These are phyloP conservation scores for Clarias fuscus DNA, from an alignment of 2,797 vertebrate species.

Conservation along the genomic window DNA sequence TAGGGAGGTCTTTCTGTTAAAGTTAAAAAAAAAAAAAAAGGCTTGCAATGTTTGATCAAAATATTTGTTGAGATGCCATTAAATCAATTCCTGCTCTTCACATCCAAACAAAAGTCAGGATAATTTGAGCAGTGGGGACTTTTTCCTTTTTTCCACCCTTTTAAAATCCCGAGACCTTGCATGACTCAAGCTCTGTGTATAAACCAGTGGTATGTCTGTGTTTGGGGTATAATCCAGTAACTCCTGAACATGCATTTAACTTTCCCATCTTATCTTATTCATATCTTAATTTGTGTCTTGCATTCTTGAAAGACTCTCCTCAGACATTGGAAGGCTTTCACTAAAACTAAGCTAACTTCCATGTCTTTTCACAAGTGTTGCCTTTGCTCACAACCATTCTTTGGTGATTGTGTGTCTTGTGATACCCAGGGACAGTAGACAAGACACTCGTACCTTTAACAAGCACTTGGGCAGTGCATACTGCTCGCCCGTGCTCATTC, in stretches of 20 bases:
- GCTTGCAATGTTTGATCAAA: neutral
- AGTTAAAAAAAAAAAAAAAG: too few relatives aligned
- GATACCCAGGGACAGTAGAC: neutral
- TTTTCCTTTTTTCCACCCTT: slow-evolving; percentile 6
- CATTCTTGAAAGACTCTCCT: neutral
- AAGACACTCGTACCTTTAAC: slow-evolving; percentile 74
- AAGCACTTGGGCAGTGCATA: slow-evolving; percentile 76
- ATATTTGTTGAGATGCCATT: neutral
- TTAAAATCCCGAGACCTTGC: slow-evolving; percentile 2
- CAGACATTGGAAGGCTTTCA: neutral
- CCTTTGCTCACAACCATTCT: neutral
- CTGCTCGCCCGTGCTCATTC: slow-evolving; percentile 73
- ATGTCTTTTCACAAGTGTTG: neutral
- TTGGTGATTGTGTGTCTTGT: neutral
- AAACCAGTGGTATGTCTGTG: slow-evolving; percentile 6
- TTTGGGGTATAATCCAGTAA: slow-evolving; percentile 10
- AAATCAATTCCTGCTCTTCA: neutral
- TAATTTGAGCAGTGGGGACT: slow-evolving; percentile 5
- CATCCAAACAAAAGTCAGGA: neutral
- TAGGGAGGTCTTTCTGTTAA: neutral
- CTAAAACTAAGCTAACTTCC: neutral
- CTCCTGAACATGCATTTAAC: neutral
- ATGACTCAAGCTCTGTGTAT: neutral
- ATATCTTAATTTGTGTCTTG: neutral
- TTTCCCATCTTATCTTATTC: too few relatives aligned